Evolutionary conservation across 2,113 vertebrate genomes (phyloP), one percentile per base, ranked within the genome.

Genomic region (Austrofundulus limnaeus): DNA sequence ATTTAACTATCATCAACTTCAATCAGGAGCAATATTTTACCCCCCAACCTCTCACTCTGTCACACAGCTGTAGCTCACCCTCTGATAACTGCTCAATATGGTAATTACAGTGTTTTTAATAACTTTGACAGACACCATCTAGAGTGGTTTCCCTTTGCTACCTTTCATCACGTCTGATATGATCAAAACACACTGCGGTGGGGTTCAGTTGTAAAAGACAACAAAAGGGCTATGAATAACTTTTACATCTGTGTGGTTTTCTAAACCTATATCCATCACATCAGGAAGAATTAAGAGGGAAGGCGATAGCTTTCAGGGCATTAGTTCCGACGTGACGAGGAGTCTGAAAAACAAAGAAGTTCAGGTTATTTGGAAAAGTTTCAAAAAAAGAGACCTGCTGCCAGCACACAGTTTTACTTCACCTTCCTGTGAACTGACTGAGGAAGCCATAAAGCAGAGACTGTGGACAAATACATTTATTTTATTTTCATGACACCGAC

Each of bases 361-460:
- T 48, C 61, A 20, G 51, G 47, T 64, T 59, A 38, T 31, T 21
- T 49, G 77, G 69, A 83, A 57, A 62, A 37, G 62, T 66, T 50
- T 60, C 51, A 46, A 63, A 71, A 69, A 47, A 66, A 21, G 57
- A 57, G 37, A 23, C 54, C 25, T 58, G 46, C 49, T 76, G 81
- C 72, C 75, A 80, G 65, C 52, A 45, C 13, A 21, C 45, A 23
- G 66, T 70, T 75, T 69, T 73, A 46, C 55, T 62, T 65, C 39
- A 47, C 28, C 59, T 76, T 70, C 70, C 85, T 81, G 55, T 71
- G 73, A 80, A 68, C 72, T 73, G 78, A 81, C 62, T 66, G 69
- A 53, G 56, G 31, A 34, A 10, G 10, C 31, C 9, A n/a, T 34
- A 10, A 34, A 8, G 4, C 31, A 34, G 28, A 28, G 28, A 7